Evolutionary conservation across 2,797 vertebrate species (phyloP), one percentile per base, ranked within the genome.

Genomic region (Luscinia luscinia): DNA sequence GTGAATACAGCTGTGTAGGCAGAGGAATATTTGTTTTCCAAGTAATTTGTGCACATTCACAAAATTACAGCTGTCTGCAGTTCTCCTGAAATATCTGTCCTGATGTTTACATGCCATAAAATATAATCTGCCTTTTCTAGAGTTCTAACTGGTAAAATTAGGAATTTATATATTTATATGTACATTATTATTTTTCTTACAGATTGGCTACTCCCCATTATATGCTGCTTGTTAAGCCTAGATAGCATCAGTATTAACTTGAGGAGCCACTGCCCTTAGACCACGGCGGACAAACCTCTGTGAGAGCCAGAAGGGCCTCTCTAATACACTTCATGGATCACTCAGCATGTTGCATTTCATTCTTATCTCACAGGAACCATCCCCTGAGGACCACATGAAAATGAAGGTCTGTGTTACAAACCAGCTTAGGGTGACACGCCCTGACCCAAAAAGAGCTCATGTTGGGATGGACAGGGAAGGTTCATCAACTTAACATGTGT

Each of bases 41-140:
- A 97, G 97, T 98, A 95, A 97, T 97, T 96, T 97, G 94, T 97
- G 95, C 96, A 97, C 84, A 96, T 96, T 98, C 95, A 93, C 94
- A 96, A 96, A 97, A 98, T 97, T 96, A 97, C 93, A 93, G 95
- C 95, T 97, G 95, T 97, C 96, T 96, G 95, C 94, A 96, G 96
- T 96, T 97, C 96, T 96, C 97, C 94, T 84, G 88, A 96, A 97
- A 97, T 97, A 95, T 97, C 95, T 97, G 96, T 89, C 97, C 96
- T 96, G 92, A 96, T 98, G 93, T 96, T 97, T 96, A 84, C 95
- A 97, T 97, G 95, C 90, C 92, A 95, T 97, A 97, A 97, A 97
- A 97, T 77, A 95, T 95, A 97, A 97, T 96, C 90, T 96, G 78
- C 67, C 94, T 97, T 97, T 97, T 96, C 90, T 95, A 89, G 75